Base-by-base conservation (phyloP, 2,797 vertebrate species). In the Melanotaenia maccullochi region DNA sequence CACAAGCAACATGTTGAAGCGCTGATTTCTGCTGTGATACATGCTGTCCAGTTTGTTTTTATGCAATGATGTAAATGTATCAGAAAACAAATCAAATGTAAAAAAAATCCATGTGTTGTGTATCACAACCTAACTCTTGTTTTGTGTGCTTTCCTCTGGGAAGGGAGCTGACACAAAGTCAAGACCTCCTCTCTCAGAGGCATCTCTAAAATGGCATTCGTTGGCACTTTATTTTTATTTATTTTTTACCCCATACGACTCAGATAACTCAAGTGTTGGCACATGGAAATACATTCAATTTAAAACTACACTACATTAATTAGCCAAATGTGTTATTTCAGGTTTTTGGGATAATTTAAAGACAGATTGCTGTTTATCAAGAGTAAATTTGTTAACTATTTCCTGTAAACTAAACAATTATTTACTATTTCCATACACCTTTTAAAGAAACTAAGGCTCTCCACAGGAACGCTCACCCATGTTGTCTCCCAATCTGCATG, bases 161-260 rank as follows among this genome's bases (percentile, higher is more conserved):
- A 63, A 84, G 71, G 76, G 59, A 76, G 67, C 54, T 72, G 76
- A 82, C 59, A 73, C 32, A 69, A 64, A 80, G 73, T 71, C 84
- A 68, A 75, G 72, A 74, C 79, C 81, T 76, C 42, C 25, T 81
- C 86, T 88, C 79, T 85, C 76, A 68, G 83, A 89, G 86, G 78
- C 69, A 75, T 76, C 75, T 81, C 58, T 61, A 73, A 75, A 70
- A 84, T 74, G 60, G 54, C 67, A 75, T 76, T 70, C 73, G 75
- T 72, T 35, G 13, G 65, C 79, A 79, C 65, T 65, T 85, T 68
- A 30, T 30, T 30, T 30, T 30, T 30, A 30, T 66, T 30, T 58
- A 18, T 24, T 22, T 61, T 30, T 30, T 30, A 30, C 30, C 47
- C 54, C 51, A 25, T 35, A 24, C 25, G 14, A 60, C 74, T 72